These are phyloP conservation scores for Spatulosminthurus flaviceps DNA, from an alignment of 2,888 invertebrate species.

Conservation along the genomic window DNA sequence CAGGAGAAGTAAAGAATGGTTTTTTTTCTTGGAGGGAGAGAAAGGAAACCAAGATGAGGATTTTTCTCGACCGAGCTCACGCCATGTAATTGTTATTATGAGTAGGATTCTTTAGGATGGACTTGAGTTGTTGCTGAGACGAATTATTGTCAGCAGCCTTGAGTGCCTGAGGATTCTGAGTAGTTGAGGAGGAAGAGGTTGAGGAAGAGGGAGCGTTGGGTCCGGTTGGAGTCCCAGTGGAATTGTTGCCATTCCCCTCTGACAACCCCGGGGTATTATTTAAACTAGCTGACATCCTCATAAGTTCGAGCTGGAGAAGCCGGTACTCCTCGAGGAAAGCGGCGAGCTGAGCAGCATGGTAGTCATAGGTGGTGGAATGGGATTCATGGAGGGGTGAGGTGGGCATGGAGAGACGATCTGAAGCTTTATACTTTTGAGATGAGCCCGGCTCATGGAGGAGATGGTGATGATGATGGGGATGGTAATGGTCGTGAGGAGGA, in stretches of 20 bases:
- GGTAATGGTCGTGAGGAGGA: slow-evolving; percentile 72
- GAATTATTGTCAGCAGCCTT: neutral
- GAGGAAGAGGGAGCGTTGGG: neutral
- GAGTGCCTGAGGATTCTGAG: neutral
- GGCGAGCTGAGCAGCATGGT: slow-evolving; percentile 81
- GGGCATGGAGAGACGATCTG: slow-evolving; percentile 72
- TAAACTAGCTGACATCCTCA: slow-evolving; percentile 72
- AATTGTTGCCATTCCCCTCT: neutral
- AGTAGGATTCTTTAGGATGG: slow-evolving; percentile 60
- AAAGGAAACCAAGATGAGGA: neutral
- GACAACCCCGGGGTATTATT: neutral
- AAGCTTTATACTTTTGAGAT: slow-evolving; percentile 9
- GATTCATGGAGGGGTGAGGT: slow-evolving; percentile 71
- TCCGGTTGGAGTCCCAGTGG: neutral
- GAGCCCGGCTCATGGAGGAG: slow-evolving; percentile 60
- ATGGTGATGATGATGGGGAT: slow-evolving; percentile 68
- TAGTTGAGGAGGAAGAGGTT: neutral
- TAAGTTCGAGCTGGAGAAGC: slow-evolving; percentile 78
- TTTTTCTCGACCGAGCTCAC: slow-evolving; percentile 27
- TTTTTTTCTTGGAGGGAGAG: neutral
- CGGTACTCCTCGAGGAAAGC: slow-evolving; percentile 82
- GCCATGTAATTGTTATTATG: slow-evolving; percentile 60
- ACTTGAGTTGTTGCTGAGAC: slow-evolving; percentile 57
- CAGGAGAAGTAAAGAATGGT: neutral
- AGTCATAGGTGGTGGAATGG: slow-evolving; percentile 72